These are phyloP conservation scores for Conomelus anceps DNA, from an alignment of 2,888 invertebrate species.

Conservation along the genomic window DNA sequence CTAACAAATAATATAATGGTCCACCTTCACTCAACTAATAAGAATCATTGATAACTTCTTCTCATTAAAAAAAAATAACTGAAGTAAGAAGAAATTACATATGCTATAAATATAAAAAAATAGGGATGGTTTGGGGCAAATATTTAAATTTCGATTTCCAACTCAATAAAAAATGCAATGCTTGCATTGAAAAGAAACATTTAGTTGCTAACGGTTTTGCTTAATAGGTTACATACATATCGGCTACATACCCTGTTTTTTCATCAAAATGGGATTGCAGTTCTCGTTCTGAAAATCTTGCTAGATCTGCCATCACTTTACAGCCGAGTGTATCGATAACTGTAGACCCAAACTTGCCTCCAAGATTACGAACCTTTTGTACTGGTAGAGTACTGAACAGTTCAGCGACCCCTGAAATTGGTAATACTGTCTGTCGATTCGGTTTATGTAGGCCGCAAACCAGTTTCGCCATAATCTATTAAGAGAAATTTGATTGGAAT, in stretches of 20 bases:
- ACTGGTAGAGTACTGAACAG: conserved; percentile 62
- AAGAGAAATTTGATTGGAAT: conserved; percentile 24
- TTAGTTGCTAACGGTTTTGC: neutral
- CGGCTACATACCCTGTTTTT: conserved; percentile 69
- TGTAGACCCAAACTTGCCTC: conserved; percentile 87
- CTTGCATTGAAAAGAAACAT: too few relatives aligned
- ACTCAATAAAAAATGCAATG: too few relatives aligned
- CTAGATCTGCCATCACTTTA: conserved; percentile 71
- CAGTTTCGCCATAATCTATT: conserved; percentile 79
- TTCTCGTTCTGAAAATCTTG: conserved; percentile 60
- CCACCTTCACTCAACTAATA: too few relatives aligned
- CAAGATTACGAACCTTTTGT: conserved; percentile 80
- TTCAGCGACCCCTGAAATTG: conserved; percentile 57
- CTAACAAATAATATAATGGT: too few relatives aligned
- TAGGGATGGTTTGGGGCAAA: too few relatives aligned
- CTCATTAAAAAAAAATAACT: too few relatives aligned
- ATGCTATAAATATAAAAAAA: too few relatives aligned
- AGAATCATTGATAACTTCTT: too few relatives aligned
- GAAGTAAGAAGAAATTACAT: too few relatives aligned
- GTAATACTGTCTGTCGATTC: conserved; percentile 85
- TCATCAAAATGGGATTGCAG: conserved; percentile 70
- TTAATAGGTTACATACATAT: neutral
- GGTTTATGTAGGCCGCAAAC: conserved; percentile 89
- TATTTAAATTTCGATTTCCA: too few relatives aligned
- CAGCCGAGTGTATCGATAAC: conserved; percentile 67